These are phyloP conservation scores for Paracentrotus lividus DNA, from an alignment of 53 echinoderm and acorn worm species.

Conservation along the genomic window DNA sequence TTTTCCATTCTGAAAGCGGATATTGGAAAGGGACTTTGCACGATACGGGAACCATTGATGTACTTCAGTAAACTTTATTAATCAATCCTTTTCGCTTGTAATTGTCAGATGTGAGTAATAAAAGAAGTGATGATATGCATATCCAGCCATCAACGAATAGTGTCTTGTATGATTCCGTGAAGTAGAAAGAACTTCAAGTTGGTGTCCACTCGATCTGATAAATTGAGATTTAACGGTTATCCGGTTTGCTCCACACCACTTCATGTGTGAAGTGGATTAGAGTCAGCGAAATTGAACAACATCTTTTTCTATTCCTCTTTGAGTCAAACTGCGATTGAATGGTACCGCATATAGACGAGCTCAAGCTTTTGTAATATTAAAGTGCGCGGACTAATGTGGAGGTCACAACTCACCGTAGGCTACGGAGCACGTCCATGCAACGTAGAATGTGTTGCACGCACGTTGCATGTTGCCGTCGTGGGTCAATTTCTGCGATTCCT, in stretches of 20 bases:
- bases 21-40: constrained; percentile 14
- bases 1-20: not conserved
- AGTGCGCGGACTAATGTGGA: too few species aligned
- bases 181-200: not conserved
- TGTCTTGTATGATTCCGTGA: not conserved
- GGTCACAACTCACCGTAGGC: too few species aligned
- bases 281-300: not conserved
- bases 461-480: too few species aligned
- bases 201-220: constrained; percentile 1
- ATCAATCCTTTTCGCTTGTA: constrained; percentile 9
- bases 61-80: not conserved
- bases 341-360: too few species aligned
- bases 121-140: constrained; percentile 34
- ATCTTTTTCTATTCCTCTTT: not conserved
- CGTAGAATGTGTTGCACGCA: too few species aligned
- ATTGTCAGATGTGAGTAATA: constrained; percentile 43
- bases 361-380: too few species aligned
- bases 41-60: not conserved
- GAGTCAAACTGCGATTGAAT: not conserved
- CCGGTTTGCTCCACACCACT: constrained; percentile 46
- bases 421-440: too few species aligned
- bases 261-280: constrained; percentile 16
- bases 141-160: not conserved
- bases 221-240: constrained; percentile 59
- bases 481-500: too few species aligned